These are phyloP conservation scores for Strongylocentrotus purpuratus DNA, from an alignment of 35 echinoderm and acorn worm species.

Conservation along the genomic window DNA sequence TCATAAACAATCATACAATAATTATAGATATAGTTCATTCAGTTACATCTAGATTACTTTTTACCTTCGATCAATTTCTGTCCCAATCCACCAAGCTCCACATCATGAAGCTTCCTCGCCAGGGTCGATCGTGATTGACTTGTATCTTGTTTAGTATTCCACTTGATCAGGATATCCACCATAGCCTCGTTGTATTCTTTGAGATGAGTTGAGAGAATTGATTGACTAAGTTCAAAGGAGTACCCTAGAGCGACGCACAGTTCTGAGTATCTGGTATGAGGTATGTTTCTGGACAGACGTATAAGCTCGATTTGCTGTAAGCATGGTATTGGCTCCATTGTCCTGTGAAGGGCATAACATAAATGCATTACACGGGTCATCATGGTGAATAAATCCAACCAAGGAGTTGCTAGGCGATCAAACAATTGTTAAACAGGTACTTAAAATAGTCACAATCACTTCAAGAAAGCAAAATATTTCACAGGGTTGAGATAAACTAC, in stretches of 20 bases:
- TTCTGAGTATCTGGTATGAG: background rate
- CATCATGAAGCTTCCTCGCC: background rate
- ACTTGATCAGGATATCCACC: background rate
- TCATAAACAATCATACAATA: too few species aligned
- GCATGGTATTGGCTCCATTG: background rate
- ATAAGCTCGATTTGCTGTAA: background rate
- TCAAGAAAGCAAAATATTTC: too few species aligned
- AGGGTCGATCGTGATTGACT: background rate
- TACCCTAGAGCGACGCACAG: background rate
- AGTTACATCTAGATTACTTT: too few species aligned
- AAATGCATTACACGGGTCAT: too few species aligned
- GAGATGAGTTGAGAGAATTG: background rate
- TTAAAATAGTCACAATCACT: too few species aligned
- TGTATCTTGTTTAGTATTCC: background rate
- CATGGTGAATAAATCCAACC: too few species aligned
- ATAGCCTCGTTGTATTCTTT: background rate
- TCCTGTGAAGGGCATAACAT: background rate
- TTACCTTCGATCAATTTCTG: background rate
- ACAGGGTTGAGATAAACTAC: too few species aligned
- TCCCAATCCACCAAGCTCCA: background rate
- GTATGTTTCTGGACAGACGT: background rate
- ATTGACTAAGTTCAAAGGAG: background rate
- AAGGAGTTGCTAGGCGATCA: too few species aligned
- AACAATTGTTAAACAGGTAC: too few species aligned
- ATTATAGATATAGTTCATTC: too few species aligned